Base-by-base conservation (phyloP, 2,888 invertebrate genomes). In the Osmoderma eremita region DNA sequence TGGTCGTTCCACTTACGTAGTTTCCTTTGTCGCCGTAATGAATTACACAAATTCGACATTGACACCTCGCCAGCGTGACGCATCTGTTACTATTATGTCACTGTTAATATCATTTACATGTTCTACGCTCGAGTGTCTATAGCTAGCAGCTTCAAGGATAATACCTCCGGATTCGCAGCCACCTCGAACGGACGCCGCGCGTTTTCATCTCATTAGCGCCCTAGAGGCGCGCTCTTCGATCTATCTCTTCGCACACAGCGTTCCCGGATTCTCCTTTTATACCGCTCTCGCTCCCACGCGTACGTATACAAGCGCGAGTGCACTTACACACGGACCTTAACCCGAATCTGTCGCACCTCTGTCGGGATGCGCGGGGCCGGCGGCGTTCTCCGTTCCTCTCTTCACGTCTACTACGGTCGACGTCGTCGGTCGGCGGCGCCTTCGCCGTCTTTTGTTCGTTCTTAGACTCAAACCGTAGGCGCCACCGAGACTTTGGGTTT, bases 401-500 rank as follows among this genome's bases (percentile, higher is more conserved):
- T 74, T 72, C 71, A 69, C 75, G 72, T 58, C 64, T 75, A n/a
- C n/a, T n/a, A 71, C 72, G 74, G 76, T 72, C 72, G 67, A 72
- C 76, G 76, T 75, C 76, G 58, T 45, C 58, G 58, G 24, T 74
- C 74, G 24, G 72, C 75, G 77, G 75, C 79, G 79, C 78, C 78
- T 76, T 72, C 73, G 70, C 74, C 75, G 76, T 76, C 79, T 78
- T 78, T 78, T 78, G 75, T 73, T 75, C 77, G 75, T 72, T 75
- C 77, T 75, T 78, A 78, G 69, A 66, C 69, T 69, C 78, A 77
- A 77, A 75, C 77, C 80, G 79, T 82, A 85, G 90, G 90, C 90
- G 90, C 90, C 90, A 87, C 87, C 85, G 88, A 89, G 90, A 89
- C 90, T 90, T 88, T 88, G 87, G 87, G 84, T 85, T 84, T 87